Conservation (phyloP, 2,888 invertebrate genomes). For the Athetis lepigone region DNA sequence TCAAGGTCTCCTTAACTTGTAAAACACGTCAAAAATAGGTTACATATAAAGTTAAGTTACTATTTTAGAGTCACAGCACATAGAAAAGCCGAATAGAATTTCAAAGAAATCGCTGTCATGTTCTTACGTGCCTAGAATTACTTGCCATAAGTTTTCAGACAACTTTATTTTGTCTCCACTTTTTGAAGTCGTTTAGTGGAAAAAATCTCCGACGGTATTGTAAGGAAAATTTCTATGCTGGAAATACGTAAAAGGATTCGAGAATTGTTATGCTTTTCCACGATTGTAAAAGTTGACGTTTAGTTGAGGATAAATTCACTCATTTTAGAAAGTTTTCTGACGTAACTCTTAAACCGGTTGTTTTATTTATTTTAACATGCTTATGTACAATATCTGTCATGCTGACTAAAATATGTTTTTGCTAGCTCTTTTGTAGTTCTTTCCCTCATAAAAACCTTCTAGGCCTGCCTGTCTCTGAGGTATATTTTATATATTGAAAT, state of each 20-base stretch:
- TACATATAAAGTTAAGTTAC: constrained; percentile 15
- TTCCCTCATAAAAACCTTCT: no score
- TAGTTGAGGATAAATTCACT: constrained; percentile 14
- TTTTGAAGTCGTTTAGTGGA: constrained; percentile 47
- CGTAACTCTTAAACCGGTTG: constrained; percentile 19
- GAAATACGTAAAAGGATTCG: constrained; percentile 26
- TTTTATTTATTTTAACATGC: no score
- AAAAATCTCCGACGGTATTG: constrained; percentile 32
- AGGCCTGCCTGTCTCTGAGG: no score
- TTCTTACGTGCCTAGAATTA: constrained; percentile 57
- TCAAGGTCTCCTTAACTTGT: constrained; percentile 21
- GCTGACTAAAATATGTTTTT: no score
- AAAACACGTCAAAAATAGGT: constrained; percentile 14
- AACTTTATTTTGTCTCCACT: constrained; percentile 41
- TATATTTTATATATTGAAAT: no score
- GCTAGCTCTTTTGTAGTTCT: no score
- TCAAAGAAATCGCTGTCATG: constrained; percentile 60
- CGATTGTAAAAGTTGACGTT: neutral
- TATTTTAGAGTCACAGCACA: constrained; percentile 52
- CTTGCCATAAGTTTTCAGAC: constrained; percentile 35
- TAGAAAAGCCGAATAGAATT: constrained; percentile 54
- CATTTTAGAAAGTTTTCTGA: constrained; percentile 8
- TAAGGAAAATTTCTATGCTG: constrained; percentile 22
- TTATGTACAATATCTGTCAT: no score
- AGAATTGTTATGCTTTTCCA: constrained; percentile 12